phyloP scores from a whole-genome alignment of 2,888 invertebrate genomes.

The Chesias legatella region DNA sequence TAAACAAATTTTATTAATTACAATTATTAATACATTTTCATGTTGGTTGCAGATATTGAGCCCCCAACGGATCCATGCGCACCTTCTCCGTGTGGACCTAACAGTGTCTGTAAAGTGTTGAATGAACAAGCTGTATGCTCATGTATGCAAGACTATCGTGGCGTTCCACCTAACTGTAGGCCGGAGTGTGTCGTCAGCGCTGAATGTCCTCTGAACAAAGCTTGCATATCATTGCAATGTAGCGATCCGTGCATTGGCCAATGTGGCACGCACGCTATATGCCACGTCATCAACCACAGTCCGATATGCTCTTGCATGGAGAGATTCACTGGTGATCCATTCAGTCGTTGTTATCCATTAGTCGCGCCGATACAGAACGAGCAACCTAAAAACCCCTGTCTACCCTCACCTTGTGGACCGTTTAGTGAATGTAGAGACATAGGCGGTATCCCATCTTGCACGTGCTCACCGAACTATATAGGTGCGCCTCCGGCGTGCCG shows the following conservation, averaged over 20 bases:
- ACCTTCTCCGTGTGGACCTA: constrained; percentile 91
- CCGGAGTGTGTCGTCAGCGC: constrained; percentile 87
- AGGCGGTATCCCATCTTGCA: constrained; percentile 82
- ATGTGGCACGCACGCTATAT: constrained; percentile 86
- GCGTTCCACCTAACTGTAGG: constrained; percentile 85
- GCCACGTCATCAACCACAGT: constrained; percentile 86
- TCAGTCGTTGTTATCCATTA: constrained; percentile 77
- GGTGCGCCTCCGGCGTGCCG: constrained; percentile 86
- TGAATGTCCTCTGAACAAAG: constrained; percentile 84
- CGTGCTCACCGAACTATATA: constrained; percentile 82
- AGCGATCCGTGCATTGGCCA: constrained; percentile 85
- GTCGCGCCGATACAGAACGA: constrained; percentile 40
- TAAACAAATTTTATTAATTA: too few species aligned
- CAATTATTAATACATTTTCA: neutral
- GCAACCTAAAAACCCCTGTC: constrained; percentile 74
- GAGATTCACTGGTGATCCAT: constrained; percentile 83
- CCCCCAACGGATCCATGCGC: constrained; percentile 81
- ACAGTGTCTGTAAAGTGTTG: constrained; percentile 87
- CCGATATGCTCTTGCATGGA: constrained; percentile 84
- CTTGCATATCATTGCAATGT: constrained; percentile 86
- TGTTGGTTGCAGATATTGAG: constrained; percentile 51
- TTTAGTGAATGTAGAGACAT: constrained; percentile 83
- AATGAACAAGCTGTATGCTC: constrained; percentile 87
- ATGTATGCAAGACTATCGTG: constrained; percentile 83
- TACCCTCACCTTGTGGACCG: constrained; percentile 84